A percentile compares a stretch with the other conserved stretches of the same genome.
Conservation (phyloP, 2,888 invertebrate species). For the Leptarthrus brevirostris region DNA sequence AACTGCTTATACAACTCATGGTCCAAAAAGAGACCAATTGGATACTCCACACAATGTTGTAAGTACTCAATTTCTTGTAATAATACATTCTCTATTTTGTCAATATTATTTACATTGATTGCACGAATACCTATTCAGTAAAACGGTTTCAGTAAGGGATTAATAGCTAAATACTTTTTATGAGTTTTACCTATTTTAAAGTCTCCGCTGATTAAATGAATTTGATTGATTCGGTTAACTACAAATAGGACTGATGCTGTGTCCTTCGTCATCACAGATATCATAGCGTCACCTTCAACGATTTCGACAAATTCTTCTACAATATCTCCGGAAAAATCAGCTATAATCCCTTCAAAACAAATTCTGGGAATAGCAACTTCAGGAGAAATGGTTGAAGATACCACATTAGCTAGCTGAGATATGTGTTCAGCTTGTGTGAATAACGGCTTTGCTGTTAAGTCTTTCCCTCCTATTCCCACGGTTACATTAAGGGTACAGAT, state of each 20-base stretch:
- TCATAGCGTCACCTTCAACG: constrained; percentile 64
- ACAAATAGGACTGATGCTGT: constrained; percentile 64
- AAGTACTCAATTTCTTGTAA: constrained; percentile 65
- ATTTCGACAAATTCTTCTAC: constrained; percentile 60
- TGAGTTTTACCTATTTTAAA: constrained; percentile 62
- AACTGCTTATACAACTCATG: constrained; percentile 61
- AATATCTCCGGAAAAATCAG: constrained; percentile 38
- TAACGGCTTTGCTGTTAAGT: constrained; percentile 43
- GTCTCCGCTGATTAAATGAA: constrained; percentile 62
- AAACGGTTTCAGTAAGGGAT: no score
- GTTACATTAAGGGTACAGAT: constrained; percentile 49
- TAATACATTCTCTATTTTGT: constrained; percentile 62
- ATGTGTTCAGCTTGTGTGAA: constrained; percentile 30
- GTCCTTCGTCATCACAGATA: constrained; percentile 64
- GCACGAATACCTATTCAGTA: constrained; percentile 64
- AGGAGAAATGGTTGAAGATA: constrained; percentile 54
- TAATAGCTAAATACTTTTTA: neutral
- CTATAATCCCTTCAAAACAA: constrained; percentile 61
- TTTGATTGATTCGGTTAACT: constrained; percentile 65
- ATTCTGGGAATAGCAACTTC: constrained; percentile 59
- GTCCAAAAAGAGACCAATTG: constrained; percentile 64
- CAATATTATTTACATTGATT: constrained; percentile 60
- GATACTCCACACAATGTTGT: constrained; percentile 64
- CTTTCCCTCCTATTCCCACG: constrained; percentile 52
- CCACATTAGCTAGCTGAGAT: constrained; percentile 53